Base-by-base conservation (phyloP, 1,140 invertebrate species). In the Pseudomyrmex flavicornis region DNA sequence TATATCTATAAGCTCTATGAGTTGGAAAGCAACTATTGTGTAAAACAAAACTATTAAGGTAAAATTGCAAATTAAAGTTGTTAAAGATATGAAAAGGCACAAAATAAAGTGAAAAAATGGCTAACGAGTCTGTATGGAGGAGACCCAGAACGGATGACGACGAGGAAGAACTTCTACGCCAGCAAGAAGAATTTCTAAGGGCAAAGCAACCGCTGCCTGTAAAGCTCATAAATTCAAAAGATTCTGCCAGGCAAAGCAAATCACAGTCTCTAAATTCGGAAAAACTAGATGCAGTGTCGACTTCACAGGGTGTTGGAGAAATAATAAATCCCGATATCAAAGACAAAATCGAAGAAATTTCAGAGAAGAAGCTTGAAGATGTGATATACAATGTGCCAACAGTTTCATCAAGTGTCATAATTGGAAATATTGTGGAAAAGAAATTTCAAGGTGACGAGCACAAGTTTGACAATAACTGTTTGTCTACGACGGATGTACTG, bases 91-190 rank as follows among this genome's bases (percentile, higher is more conserved):
- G n/a, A 52, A 52, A 13, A 52, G 0, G 5, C 35, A 35, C 5
- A 54, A 58, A n/a, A n/a, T 44, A 79, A 66, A 12, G 7, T 65
- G 35, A 22, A 80, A 52, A 54, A 12, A 89, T 89, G 88, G 76
- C 74, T 52, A 9, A 52, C n/a, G 17, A n/a, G 48, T 35, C 84
- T 46, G 15, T 66, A 62, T 70, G 90, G 0, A 93, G 92, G 82
- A 94, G 96, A 87, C 96, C 96, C 0, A 96, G 95, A 85, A 95
- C 95, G 1, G 94, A 93, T 3, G 96, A 97, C 88, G 95, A 91
- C 46, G 96, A 97, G 85, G 95, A 97, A 22, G 96, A 97, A 88
- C 94, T 97, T 59, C 94, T 97, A 17, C 95, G 94, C 58, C 95
- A 97, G 95, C 96, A 97, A 89, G 95, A 96, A 83, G 96, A 96